A percentile compares a stretch with the other conserved stretches of the same genome.
These are phyloP conservation scores for Odontesthes bonariensis DNA, from an alignment of 2,113 vertebrate species.

Conservation along the genomic window DNA sequence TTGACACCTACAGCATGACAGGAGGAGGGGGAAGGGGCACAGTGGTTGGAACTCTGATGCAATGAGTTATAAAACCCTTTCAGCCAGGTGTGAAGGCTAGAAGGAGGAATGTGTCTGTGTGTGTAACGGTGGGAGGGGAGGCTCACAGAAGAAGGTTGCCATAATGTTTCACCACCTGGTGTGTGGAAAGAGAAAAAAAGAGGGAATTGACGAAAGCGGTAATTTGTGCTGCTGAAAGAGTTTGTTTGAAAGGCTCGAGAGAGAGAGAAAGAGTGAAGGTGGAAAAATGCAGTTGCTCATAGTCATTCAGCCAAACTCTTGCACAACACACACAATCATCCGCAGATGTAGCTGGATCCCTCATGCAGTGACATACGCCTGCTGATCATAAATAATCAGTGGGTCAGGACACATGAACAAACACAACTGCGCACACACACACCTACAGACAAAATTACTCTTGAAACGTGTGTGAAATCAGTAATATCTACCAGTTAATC, in stretches of 20 bases:
- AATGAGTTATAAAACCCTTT: conserved; percentile 22
- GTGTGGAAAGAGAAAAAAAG: not conserved
- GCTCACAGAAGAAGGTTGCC: not conserved
- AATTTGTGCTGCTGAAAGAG: not conserved
- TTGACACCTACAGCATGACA: conserved; percentile 45
- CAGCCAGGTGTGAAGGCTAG: conserved; percentile 35
- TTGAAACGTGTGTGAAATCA: no score
- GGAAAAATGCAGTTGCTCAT: not conserved
- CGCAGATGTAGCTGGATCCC: conserved; percentile 20
- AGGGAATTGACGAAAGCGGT: not conserved
- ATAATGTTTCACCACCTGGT: conserved; percentile 28
- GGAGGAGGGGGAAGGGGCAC: conserved; percentile 14
- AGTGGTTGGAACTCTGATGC: conserved; percentile 12
- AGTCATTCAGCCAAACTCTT: not conserved
- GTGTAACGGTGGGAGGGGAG: not conserved
- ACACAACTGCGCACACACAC: not conserved
- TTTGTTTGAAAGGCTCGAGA: not conserved
- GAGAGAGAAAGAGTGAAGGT: not conserved
- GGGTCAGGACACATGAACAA: conserved; percentile 16
- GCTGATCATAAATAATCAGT: conserved; percentile 29
- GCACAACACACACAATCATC: not conserved
- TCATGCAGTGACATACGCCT: conserved; percentile 8
- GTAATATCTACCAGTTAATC: no score
- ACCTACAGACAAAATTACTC: no score
- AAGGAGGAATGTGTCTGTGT: not conserved